Percentiles rank a stretch among this genome's conserved stretches.
phyloP scores from a whole-genome alignment of 2,113 vertebrate species.

The Corythoichthys intestinalis region DNA sequence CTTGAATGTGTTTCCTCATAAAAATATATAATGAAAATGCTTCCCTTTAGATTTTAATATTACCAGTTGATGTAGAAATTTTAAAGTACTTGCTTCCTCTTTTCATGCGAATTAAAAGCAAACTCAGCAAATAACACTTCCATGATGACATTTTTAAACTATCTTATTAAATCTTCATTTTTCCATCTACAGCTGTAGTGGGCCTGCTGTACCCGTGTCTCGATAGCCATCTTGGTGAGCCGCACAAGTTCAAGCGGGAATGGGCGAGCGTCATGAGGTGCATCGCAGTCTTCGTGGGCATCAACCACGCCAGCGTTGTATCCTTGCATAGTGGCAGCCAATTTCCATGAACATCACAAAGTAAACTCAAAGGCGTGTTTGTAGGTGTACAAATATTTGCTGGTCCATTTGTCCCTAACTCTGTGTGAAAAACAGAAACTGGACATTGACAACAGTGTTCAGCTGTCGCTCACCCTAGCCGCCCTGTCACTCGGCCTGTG shows the following conservation, averaged over 20 bases:
- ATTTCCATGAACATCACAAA: not conserved
- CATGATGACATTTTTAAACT: conserved; percentile 24
- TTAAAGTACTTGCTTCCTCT: not conserved
- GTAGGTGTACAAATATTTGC: conserved; percentile 37
- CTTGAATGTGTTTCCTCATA: no score
- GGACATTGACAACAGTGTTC: conserved; percentile 94
- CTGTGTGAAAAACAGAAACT: conserved; percentile 80
- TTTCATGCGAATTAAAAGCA: not conserved
- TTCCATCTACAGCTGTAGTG: conserved; percentile 78
- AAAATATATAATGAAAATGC: no score
- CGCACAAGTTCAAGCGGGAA: conserved; percentile 96
- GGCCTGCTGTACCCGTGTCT: conserved; percentile 96
- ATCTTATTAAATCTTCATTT: conserved; percentile 28
- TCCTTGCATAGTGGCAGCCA: conserved; percentile 68
- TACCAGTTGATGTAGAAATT: not conserved
- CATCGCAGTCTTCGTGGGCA: conserved; percentile 95
- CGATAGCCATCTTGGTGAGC: conserved; percentile 91
- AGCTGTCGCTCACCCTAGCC: conserved; percentile 91
- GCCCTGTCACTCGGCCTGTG: conserved; percentile 92
- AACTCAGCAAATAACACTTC: conserved; percentile 31
- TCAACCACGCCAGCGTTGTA: conserved; percentile 98
- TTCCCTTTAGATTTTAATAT: no score
- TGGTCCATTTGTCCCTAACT: conserved; percentile 45
- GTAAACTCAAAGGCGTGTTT: not conserved
- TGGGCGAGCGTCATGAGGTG: conserved; percentile 99